These are phyloP conservation scores for Anser brachyrhynchus DNA, from an alignment of 2,113 vertebrate species.

Conservation along the genomic window DNA sequence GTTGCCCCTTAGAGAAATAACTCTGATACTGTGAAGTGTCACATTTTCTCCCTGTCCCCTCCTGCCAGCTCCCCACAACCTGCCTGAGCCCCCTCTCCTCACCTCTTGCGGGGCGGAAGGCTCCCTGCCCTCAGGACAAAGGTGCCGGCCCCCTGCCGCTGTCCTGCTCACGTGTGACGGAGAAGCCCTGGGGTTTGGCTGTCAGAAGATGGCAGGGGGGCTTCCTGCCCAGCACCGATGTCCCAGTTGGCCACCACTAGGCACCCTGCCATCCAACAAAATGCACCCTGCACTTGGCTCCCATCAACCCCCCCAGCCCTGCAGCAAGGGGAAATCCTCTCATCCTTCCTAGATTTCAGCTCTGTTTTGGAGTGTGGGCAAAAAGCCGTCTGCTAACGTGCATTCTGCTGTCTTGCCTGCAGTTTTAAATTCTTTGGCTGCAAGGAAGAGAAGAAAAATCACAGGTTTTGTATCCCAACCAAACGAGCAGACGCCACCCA, in stretches of 20 bases:
- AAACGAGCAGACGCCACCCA: background rate
- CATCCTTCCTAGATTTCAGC: background rate
- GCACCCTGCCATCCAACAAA: background rate
- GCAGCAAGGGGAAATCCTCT: background rate
- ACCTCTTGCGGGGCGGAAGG: background rate
- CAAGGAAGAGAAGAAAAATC: background rate
- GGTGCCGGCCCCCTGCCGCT: background rate
- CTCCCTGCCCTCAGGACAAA: background rate
- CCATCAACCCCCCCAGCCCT: accelerated
- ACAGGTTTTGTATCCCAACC: background rate
- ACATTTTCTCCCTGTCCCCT: background rate
- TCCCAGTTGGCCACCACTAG: background rate
- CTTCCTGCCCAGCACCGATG: background rate
- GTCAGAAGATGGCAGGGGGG: background rate
- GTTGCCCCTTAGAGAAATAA: conserved; percentile 49
- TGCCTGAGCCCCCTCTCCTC: background rate
- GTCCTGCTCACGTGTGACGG: background rate
- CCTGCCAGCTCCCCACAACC: background rate
- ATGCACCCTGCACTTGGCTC: accelerated
- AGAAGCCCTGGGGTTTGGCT: background rate
- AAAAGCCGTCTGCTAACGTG: background rate
- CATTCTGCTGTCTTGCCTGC: background rate
- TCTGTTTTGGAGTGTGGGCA: background rate
- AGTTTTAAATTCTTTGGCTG: background rate
- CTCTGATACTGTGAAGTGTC: conserved; percentile 4